Evolutionary conservation across 2,888 invertebrate genomes (phyloP).

Genomic region (Heliconius ethilla): DNA sequence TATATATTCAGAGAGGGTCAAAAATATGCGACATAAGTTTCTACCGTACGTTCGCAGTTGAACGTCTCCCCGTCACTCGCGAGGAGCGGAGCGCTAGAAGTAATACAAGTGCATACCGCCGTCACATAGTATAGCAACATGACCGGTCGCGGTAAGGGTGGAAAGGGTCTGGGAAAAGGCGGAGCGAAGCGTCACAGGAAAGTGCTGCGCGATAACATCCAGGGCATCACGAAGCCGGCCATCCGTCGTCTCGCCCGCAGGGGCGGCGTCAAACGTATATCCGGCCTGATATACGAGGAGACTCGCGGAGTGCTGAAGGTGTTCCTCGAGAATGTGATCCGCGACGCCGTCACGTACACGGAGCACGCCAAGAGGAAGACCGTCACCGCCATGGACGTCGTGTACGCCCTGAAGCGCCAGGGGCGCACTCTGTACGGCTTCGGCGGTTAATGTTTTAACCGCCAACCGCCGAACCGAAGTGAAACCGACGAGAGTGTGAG

Average conservation of each 20-base stretch:
- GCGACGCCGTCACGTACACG: slow-evolving; percentile 93
- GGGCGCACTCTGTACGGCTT: slow-evolving; percentile 92
- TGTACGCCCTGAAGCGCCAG: slow-evolving; percentile 92
- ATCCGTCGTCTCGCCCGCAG: slow-evolving; percentile 88
- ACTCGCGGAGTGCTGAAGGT: slow-evolving; percentile 89
- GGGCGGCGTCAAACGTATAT: slow-evolving; percentile 87
- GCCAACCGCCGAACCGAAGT: too few relatives aligned
- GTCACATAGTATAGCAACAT: slow-evolving; percentile 63
- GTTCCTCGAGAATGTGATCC: slow-evolving; percentile 91
- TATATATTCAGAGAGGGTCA: too few relatives aligned
- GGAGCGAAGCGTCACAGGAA: slow-evolving; percentile 92
- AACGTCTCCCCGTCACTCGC: too few relatives aligned
- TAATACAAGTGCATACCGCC: too few relatives aligned
- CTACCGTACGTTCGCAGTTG: too few relatives aligned
- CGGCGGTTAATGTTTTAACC: slow-evolving; percentile 76
- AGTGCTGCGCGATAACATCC: slow-evolving; percentile 89
- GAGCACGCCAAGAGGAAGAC: slow-evolving; percentile 94
- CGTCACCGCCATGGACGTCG: slow-evolving; percentile 93
- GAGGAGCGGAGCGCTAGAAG: too few relatives aligned
- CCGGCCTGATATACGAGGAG: slow-evolving; percentile 91
- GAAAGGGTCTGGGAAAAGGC: slow-evolving; percentile 89
- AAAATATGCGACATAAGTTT: too few relatives aligned
- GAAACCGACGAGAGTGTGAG: too few relatives aligned
- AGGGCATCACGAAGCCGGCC: slow-evolving; percentile 90
- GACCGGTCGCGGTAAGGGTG: slow-evolving; percentile 91